phyloP scores from a whole-genome alignment of 2,797 vertebrate genomes.

The Acanthis flammea region DNA sequence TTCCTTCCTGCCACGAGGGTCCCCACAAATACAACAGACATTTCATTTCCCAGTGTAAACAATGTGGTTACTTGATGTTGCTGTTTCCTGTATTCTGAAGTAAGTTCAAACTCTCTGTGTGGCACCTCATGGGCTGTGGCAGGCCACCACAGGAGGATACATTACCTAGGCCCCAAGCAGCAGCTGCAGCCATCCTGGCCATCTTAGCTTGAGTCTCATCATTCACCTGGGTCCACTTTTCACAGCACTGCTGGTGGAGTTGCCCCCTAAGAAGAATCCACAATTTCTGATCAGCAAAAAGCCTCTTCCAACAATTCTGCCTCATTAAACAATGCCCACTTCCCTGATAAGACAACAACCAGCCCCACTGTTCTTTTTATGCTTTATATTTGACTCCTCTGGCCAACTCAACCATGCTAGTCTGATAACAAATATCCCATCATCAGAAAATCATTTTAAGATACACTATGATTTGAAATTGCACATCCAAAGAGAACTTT shows the following conservation, averaged over 20 bases:
- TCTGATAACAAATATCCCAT: background rate
- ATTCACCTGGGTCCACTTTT: slow-evolving; percentile 95
- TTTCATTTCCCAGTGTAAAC: background rate
- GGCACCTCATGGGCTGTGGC: background rate
- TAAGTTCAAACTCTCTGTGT: background rate
- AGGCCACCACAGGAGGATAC: background rate
- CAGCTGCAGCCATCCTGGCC: slow-evolving; percentile 98
- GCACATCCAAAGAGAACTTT: background rate
- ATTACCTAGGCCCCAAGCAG: slow-evolving; percentile 96
- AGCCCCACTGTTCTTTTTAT: background rate
- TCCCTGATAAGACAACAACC: background rate
- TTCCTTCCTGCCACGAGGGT: no score
- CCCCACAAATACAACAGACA: no score
- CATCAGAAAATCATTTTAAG: background rate
- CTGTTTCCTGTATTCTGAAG: background rate
- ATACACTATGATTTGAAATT: background rate
- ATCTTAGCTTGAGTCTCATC: slow-evolving; percentile 98
- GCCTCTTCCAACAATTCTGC: background rate
- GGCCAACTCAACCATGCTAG: background rate
- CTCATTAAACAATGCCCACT: background rate
- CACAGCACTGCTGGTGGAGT: slow-evolving; percentile 97
- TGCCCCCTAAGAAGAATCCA: slow-evolving; percentile 85
- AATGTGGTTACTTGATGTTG: background rate
- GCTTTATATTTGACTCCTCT: background rate
- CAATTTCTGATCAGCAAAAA: background rate